Evolutionary conservation across 1,140 invertebrate species (phyloP).

Genomic region (Orussus abietinus): DNA sequence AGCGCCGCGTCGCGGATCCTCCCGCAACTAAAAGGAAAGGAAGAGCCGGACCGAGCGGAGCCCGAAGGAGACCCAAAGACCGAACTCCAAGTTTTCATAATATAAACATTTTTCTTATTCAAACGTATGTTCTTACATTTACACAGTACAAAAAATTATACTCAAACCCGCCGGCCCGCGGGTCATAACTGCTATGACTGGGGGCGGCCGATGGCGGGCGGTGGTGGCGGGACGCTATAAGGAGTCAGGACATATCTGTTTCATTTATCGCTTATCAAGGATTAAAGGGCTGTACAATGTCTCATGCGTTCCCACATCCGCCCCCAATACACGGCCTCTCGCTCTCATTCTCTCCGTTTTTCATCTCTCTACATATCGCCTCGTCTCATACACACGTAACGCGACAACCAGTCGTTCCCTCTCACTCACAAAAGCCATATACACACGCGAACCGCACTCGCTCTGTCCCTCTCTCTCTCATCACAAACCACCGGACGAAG

Average conservation of each 20-base stretch:
- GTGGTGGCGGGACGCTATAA: no score
- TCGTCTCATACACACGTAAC: constrained; percentile 16
- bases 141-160: constrained; percentile 61
- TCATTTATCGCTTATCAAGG: constrained; percentile 18
- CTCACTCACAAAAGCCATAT: constrained; percentile 16
- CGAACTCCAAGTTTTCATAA: constrained; percentile 48
- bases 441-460: constrained; percentile 11
- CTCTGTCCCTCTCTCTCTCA: constrained; percentile 11
- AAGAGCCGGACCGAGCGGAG: no score
- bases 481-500: no score
- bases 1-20: no score
- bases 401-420: constrained; percentile 13
- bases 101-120: constrained; percentile 58
- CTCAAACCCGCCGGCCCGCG: constrained; percentile 46
- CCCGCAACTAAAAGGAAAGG: no score
- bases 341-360: constrained; percentile 21
- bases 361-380: constrained; percentile 19
- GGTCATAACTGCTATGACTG: constrained; percentile 47
- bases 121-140: constrained; percentile 60
- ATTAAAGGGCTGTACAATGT: constrained; percentile 38
- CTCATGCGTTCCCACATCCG: constrained; percentile 33
- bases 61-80: no score
- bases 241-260: constrained; percentile 28
- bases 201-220: constrained; percentile 37
- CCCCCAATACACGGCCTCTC: constrained; percentile 39